Percentiles rank a stretch among this genome's conserved stretches.
Evolutionary conservation across 2,888 invertebrate species (phyloP).

Genomic region (Nemotelus pantherinus): DNA sequence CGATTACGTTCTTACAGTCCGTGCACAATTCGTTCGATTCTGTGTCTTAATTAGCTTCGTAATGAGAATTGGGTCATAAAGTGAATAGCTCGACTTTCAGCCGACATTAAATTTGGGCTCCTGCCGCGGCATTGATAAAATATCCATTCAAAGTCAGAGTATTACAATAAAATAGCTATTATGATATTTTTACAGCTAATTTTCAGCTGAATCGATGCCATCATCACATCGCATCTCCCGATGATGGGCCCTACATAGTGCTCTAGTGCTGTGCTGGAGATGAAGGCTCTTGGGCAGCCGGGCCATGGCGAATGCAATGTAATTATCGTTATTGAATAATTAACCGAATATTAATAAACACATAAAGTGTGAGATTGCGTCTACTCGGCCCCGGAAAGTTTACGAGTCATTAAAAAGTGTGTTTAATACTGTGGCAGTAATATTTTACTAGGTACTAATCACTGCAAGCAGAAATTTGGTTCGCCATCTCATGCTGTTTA

Average conservation of each 20-base stretch:
- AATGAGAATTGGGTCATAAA: slow-evolving; percentile 43
- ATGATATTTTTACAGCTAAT: slow-evolving; percentile 33
- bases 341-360: slow-evolving; percentile 35
- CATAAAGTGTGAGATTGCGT: slow-evolving; percentile 33
- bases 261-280: neutral
- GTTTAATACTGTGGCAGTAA: neutral
- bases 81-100: slow-evolving; percentile 2
- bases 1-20: neutral
- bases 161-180: slow-evolving; percentile 26
- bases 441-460: slow-evolving; percentile 16
- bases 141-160: slow-evolving; percentile 10
- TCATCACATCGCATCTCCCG: neutral
- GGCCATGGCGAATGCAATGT: slow-evolving; percentile 12
- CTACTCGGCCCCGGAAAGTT: neutral
- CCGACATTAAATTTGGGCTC: slow-evolving; percentile 25
- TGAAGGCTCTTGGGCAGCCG: neutral
- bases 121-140: slow-evolving; percentile 32
- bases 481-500: no score
- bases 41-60: slow-evolving; percentile 37
- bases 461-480: neutral
- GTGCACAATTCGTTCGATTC: neutral
- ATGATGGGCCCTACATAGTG: neutral
- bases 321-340: slow-evolving; percentile 43
- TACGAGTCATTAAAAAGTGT: neutral
- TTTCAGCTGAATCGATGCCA: slow-evolving; percentile 4